phyloP scores from a whole-genome alignment of 2,888 invertebrate genomes.

The Dyspetes luteomarginatus region DNA sequence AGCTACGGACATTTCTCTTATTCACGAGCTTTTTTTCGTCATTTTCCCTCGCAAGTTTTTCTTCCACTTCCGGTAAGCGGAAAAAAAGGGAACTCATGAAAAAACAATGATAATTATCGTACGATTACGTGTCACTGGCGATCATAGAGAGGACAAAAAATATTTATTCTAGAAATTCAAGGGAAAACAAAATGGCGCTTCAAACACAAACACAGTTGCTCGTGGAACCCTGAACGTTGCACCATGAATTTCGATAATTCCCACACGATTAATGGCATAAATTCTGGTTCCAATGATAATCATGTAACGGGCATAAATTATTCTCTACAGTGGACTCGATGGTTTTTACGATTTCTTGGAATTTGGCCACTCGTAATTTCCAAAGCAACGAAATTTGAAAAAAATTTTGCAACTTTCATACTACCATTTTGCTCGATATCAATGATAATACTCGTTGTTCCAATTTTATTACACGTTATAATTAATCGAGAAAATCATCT shows the following conservation, averaged over 20 bases:
- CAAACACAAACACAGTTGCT: too few relatives aligned
- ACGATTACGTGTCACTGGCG: background rate
- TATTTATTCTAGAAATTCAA: background rate
- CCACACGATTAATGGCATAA: background rate
- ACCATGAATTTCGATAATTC: background rate
- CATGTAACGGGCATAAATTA: background rate
- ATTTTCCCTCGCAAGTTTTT: background rate
- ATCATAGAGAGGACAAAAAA: too few relatives aligned
- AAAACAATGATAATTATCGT: background rate
- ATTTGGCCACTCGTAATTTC: constrained; percentile 13
- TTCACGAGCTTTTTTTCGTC: background rate
- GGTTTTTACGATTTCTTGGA: constrained; percentile 28
- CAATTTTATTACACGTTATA: constrained; percentile 2
- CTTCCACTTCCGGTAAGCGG: background rate
- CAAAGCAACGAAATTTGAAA: constrained; percentile 9
- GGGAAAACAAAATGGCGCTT: background rate
- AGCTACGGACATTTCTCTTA: background rate
- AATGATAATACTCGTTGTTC: background rate
- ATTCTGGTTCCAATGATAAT: background rate
- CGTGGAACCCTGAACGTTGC: background rate
- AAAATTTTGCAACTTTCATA: background rate
- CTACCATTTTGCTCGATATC: background rate
- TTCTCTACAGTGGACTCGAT: constrained; percentile 31
- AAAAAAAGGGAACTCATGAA: background rate
- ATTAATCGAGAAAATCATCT: background rate